Conservation (phyloP, 2,113 vertebrate species). For the Tupaia tana region DNA sequence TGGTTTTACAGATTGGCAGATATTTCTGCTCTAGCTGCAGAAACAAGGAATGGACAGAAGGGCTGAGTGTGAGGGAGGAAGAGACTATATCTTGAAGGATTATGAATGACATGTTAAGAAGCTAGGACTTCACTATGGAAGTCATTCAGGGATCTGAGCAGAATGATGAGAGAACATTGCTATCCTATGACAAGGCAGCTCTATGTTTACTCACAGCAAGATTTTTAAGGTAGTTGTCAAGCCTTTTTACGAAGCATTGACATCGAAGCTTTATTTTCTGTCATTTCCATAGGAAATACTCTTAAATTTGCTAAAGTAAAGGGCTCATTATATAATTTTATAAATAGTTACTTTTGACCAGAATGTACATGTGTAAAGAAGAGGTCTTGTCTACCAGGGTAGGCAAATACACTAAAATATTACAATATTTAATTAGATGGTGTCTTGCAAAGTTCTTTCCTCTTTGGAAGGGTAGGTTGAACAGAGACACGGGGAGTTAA, state of each 20-base stretch:
- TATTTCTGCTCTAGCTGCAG: neutral
- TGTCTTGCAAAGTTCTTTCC: no score
- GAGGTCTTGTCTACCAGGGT: neutral
- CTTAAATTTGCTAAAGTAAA: conserved; percentile 21
- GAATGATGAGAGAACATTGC: neutral
- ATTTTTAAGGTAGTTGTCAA: neutral
- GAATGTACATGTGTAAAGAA: neutral
- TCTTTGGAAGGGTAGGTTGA: no score
- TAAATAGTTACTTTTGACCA: conserved; percentile 28
- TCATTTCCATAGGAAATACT: conserved; percentile 44
- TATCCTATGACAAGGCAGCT: neutral
- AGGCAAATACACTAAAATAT: neutral
- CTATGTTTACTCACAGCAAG: neutral
- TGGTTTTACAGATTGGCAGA: neutral
- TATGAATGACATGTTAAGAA: neutral
- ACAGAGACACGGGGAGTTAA: no score
- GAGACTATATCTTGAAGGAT: neutral
- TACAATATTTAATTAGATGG: neutral
- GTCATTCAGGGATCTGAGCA: neutral
- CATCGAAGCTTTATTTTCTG: neutral
- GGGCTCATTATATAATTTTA: neutral
- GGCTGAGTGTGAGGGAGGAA: neutral
- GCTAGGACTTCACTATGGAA: neutral
- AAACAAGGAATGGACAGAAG: neutral
- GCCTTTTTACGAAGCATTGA: conserved; percentile 18